A percentile compares a stretch with the other conserved stretches of the same genome.
Conservation (phyloP, 1,140 invertebrate species). For the Eupeodes corollae region DNA sequence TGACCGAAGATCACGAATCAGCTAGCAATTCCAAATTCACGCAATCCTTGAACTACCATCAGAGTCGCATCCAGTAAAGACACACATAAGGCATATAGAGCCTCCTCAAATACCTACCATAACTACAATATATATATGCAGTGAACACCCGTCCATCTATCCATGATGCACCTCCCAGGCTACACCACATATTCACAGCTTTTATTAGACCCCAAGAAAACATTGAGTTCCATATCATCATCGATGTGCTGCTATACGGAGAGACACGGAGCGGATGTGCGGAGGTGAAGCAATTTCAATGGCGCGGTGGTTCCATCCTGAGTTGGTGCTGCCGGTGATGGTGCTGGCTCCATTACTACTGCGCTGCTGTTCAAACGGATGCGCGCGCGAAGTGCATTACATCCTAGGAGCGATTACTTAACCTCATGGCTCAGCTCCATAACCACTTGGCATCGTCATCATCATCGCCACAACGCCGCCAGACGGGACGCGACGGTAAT, state of each 20-base stretch:
- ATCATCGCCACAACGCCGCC: no score
- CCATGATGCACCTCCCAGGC: not conserved
- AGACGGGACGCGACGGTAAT: no score
- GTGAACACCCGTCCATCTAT: no score
- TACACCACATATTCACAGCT: slow-evolving; percentile 19
- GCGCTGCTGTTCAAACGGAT: no score
- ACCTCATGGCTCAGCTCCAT: no score
- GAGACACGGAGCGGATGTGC: not conserved
- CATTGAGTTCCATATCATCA: slow-evolving; percentile 34
- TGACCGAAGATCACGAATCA: slow-evolving; percentile 13
- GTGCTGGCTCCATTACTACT: not conserved
- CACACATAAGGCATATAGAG: not conserved
- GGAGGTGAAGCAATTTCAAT: no score
- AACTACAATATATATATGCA: no score
- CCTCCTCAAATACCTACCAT: not conserved
- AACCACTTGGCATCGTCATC: no score
- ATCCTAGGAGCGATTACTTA: no score
- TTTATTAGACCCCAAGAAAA: slow-evolving; percentile 30
- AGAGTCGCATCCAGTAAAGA: not conserved
- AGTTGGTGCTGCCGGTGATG: not conserved
- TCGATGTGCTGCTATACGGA: slow-evolving; percentile 20
- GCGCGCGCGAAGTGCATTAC: no score
- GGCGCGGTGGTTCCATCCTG: not conserved
- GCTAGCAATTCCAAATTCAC: not conserved
- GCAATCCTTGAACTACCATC: not conserved